phyloP scores from a whole-genome alignment of 2,113 vertebrate genomes.

The Guaruba guarouba region DNA sequence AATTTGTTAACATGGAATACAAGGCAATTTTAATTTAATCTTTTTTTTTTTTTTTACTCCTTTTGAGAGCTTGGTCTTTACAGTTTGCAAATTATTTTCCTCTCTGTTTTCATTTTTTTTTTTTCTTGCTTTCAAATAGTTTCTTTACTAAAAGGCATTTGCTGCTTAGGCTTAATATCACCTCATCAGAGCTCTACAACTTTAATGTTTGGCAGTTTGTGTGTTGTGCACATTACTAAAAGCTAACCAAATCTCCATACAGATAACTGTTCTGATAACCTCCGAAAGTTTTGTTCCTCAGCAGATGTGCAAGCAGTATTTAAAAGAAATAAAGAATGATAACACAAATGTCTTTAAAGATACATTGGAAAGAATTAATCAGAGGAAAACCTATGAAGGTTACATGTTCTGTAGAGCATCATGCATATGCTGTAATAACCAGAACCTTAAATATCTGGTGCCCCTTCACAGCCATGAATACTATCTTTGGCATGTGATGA shows the following conservation, averaged over 20 bases:
- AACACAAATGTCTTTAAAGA: slow-evolving; percentile 54
- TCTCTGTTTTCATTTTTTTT: background rate
- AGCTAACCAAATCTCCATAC: slow-evolving; percentile 11
- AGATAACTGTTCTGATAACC: slow-evolving; percentile 24
- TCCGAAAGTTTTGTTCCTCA: slow-evolving; percentile 56
- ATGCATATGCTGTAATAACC: slow-evolving; percentile 10
- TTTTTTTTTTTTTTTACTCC: background rate
- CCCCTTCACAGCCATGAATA: slow-evolving; percentile 45
- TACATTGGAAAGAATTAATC: slow-evolving; percentile 52
- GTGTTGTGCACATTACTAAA: slow-evolving; percentile 43
- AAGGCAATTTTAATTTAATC: background rate
- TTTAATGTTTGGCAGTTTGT: background rate
- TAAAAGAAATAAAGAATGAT: slow-evolving; percentile 69
- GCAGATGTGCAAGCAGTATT: slow-evolving; percentile 29
- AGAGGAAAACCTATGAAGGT: slow-evolving; percentile 57
- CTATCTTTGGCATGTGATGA: slow-evolving; percentile 32
- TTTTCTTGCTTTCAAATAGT: background rate
- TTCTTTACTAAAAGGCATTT: background rate
- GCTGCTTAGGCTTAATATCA: background rate
- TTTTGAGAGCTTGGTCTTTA: background rate
- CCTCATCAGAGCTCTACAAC: background rate
- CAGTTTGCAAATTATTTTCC: background rate
- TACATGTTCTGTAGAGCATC: slow-evolving; percentile 62
- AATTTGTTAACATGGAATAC: background rate
- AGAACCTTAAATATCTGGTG: slow-evolving; percentile 51